Evolutionary conservation across 1,140 invertebrate species (phyloP), one percentile per base, ranked within the genome.

Genomic region (Drosophila ananassae): DNA sequence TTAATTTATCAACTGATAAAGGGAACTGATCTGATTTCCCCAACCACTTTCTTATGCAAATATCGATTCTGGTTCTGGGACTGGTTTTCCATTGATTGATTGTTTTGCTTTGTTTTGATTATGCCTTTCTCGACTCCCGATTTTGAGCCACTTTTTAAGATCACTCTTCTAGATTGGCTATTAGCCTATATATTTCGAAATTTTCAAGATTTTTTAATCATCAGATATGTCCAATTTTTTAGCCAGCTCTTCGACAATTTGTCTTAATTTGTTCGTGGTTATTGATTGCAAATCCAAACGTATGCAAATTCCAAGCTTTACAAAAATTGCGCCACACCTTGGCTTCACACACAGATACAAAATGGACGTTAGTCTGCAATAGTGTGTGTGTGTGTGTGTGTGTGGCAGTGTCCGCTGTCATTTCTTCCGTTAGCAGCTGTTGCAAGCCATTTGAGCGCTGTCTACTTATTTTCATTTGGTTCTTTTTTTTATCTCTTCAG

Each of bases 351-450:
- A 66, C 47, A 64, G 46, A 51, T 24, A 51, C 32, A 21, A 48
- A 41, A 32, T 34, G 39, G 22, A 7, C 9, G 41, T 2, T 34
- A 12, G 13, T 30, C 17, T 17, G 17, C 17, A 17, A 17, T 17
- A 17, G 30, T 41, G 32, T 25, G 24, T 12, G 12, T 28, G 21
- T 53, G 39, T 47, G 32, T 10, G 37, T 12, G 21, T 30, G 25
- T 12, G 17, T 44, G 41, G 13, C 25, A 30, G 9, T 63, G 66
- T 64, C 66, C 63, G 63, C 48, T 68, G 72, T 66, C 60, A 51
- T 39, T 75, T 75, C 72, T 75, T 74, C 72, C 72, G 72, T 74
- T 74, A 74, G 73, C 73, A 76, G 72, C 72, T 75, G 72, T 75
- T 74, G 72, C 72, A 75, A 75, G 72, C 48, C 41, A 48, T 68